These are phyloP conservation scores for Metopia argyrocephala DNA, from an alignment of 2,888 invertebrate species.

Conservation along the genomic window DNA sequence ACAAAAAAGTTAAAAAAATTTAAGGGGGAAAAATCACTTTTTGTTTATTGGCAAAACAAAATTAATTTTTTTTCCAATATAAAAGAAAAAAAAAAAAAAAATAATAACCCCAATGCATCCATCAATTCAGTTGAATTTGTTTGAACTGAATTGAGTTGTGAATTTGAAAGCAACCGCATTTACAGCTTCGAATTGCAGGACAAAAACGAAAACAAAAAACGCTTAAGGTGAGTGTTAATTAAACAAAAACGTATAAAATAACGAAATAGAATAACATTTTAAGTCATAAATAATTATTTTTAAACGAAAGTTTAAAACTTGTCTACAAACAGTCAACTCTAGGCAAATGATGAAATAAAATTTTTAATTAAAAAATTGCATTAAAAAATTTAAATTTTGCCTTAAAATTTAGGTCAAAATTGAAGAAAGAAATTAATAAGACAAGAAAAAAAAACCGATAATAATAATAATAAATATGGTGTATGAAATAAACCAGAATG, in stretches of 20 bases:
- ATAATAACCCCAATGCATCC: conserved; percentile 35
- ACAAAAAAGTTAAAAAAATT: not conserved
- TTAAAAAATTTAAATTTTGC: conserved; percentile 32
- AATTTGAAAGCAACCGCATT: not conserved
- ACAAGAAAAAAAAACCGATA: too few species aligned
- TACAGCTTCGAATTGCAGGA: conserved; percentile 11
- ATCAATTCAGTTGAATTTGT: conserved; percentile 39
- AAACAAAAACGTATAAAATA: conserved; percentile 12
- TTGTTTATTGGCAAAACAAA: conserved; percentile 44
- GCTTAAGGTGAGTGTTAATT: conserved; percentile 51
- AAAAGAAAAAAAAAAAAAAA: not conserved
- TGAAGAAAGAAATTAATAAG: not conserved
- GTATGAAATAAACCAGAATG: conserved; percentile 4
- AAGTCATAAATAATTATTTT: conserved; percentile 5
- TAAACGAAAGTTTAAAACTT: conserved; percentile 21
- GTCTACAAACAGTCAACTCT: conserved; percentile 21
- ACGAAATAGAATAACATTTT: conserved; percentile 19
- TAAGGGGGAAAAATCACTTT: conserved; percentile 46
- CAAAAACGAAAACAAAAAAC: conserved; percentile 3
- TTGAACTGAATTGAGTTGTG: too few species aligned
- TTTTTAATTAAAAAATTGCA: conserved; percentile 54
- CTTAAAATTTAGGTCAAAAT: conserved; percentile 38
- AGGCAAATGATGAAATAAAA: not conserved
- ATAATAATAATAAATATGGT: too few species aligned
- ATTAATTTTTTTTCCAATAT: conserved; percentile 38